Evolutionary conservation across 2,113 vertebrate genomes (phyloP).

Genomic region (Coregonus clupeaformis): DNA sequence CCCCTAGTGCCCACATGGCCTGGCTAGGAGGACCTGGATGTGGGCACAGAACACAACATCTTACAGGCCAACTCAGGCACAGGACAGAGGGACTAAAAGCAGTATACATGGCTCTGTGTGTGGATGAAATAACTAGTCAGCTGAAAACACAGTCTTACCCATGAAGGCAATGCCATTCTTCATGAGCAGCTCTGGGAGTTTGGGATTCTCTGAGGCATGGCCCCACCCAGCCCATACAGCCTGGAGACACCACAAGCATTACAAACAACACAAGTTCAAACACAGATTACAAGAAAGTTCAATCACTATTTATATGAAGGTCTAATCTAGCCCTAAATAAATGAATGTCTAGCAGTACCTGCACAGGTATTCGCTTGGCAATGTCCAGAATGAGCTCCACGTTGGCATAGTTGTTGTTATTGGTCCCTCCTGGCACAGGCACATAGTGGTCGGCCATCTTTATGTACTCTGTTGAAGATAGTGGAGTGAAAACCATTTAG

Average conservation of each 20-base stretch:
- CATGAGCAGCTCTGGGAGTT: slow-evolving; percentile 95
- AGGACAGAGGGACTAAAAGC: background rate
- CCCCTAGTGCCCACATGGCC: slow-evolving; percentile 98
- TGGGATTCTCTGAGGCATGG: slow-evolving; percentile 97
- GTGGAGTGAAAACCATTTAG: background rate
- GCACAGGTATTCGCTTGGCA: slow-evolving; percentile 95
- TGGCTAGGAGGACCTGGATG: slow-evolving; percentile 92
- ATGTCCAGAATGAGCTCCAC: slow-evolving; percentile 98
- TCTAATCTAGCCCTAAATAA: background rate
- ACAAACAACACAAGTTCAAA: slow-evolving; percentile 23
- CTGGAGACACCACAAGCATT: slow-evolving; percentile 61
- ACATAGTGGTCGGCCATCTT: slow-evolving; percentile 99
- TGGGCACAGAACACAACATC: background rate
- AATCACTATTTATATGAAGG: background rate
- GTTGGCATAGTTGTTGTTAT: slow-evolving; percentile 99
- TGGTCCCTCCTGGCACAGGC: slow-evolving; percentile 94
- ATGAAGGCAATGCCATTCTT: slow-evolving; percentile 97
- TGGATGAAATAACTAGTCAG: no score
- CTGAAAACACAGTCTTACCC: slow-evolving; percentile 74
- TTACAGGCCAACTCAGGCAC: background rate
- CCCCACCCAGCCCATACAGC: slow-evolving; percentile 99
- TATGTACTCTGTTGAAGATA: slow-evolving; percentile 86
- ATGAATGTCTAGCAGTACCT: slow-evolving; percentile 62
- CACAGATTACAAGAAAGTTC: background rate
- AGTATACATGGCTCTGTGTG: background rate